Conservation (phyloP, 2,113 vertebrate species). For the Rhea americana region DNA sequence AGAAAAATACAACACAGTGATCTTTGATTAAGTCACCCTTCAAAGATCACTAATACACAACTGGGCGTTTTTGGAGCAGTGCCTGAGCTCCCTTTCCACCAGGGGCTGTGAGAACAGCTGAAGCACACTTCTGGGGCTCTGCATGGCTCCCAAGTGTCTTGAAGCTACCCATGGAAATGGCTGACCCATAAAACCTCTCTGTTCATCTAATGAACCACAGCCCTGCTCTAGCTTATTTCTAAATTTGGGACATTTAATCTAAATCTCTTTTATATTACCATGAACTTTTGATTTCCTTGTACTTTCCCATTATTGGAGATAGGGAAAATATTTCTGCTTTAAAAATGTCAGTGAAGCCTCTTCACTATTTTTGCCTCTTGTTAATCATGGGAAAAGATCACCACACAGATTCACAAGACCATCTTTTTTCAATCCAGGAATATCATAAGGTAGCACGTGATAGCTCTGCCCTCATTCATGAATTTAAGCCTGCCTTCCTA, state of each 20-base stretch:
- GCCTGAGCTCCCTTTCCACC: background rate
- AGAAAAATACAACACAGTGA: accelerated
- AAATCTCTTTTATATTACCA: background rate
- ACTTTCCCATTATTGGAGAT: background rate
- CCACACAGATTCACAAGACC: background rate
- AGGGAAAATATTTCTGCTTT: background rate
- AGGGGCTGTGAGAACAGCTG: background rate
- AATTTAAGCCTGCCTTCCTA: background rate
- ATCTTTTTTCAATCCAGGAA: background rate
- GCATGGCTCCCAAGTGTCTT: background rate
- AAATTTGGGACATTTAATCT: background rate
- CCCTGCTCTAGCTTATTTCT: background rate
- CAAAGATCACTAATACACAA: background rate
- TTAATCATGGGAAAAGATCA: background rate
- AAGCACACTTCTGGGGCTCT: background rate
- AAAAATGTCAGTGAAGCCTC: background rate
- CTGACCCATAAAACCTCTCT: background rate
- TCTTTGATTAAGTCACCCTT: background rate
- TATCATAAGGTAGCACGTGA: background rate
- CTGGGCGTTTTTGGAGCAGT: background rate
- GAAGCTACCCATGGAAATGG: background rate
- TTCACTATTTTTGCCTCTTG: background rate
- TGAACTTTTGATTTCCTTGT: background rate
- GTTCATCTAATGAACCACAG: background rate
- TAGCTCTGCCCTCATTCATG: background rate